Percentiles rank a stretch among this genome's conserved stretches.
Evolutionary conservation across 2,888 invertebrate species (phyloP).

Genomic region (Choreutis nemorana): DNA sequence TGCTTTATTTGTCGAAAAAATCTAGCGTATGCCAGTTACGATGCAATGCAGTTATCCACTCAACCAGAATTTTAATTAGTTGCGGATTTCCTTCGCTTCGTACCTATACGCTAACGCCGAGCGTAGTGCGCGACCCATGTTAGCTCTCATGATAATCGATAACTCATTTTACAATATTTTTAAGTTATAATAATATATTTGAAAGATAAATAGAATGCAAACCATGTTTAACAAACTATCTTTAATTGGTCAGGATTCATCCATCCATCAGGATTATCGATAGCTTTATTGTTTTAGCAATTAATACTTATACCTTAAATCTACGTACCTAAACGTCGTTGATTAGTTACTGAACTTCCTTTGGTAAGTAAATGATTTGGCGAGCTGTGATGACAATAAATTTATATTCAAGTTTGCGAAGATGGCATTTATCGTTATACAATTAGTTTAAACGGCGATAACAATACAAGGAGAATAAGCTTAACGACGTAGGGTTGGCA

Average conservation of each 20-base stretch:
- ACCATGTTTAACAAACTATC: too few relatives aligned
- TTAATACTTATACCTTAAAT: too few relatives aligned
- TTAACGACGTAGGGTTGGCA: conserved; percentile 18
- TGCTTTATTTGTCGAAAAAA: too few relatives aligned
- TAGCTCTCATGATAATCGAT: too few relatives aligned
- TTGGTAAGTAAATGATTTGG: background rate
- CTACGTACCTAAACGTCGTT: too few relatives aligned
- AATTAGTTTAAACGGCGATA: conserved; percentile 7
- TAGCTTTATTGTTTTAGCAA: too few relatives aligned
- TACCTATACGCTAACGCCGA: conserved; percentile 20
- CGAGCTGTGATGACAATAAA: background rate
- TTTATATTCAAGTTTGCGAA: background rate
- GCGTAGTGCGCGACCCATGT: too few relatives aligned
- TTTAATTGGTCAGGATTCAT: too few relatives aligned
- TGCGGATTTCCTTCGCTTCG: conserved; percentile 42
- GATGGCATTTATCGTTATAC: conserved; percentile 1
- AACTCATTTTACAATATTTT: too few relatives aligned
- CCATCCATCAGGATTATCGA: background rate
- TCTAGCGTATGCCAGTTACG: conserved; percentile 17
- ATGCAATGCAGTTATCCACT: conserved; percentile 50
- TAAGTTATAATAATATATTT: too few relatives aligned
- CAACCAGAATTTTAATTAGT: conserved; percentile 57
- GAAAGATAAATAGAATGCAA: too few relatives aligned
- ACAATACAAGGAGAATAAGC: conserved; percentile 15
- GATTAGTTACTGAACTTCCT: too few relatives aligned